Evolutionary conservation across 2,888 invertebrate species (phyloP).

Genomic region (Nemotelus pantherinus): DNA sequence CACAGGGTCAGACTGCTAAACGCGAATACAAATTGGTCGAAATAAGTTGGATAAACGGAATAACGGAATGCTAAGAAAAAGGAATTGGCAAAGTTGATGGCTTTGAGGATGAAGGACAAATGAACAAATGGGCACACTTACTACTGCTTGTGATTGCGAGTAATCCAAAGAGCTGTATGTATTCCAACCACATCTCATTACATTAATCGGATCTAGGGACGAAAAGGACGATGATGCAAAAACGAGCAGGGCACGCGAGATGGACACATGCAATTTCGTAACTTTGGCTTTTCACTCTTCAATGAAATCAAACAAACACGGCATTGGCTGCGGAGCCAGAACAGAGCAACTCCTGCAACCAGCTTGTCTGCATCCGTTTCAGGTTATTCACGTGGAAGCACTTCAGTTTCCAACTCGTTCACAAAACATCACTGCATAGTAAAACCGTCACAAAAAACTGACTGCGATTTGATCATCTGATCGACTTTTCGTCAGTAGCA

Average conservation of each 20-base stretch:
- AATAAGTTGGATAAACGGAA: conserved; percentile 21
- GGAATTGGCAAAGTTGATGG: not conserved
- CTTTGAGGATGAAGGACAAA: not conserved
- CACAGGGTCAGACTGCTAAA: conserved; percentile 1
- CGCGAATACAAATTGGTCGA: conserved; percentile 28
- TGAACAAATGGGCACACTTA: conserved; percentile 48
- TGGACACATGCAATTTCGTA: conserved; percentile 15
- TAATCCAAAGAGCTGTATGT: conserved; percentile 64
- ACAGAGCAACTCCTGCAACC: not conserved
- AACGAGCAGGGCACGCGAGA: not conserved
- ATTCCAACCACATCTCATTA: conserved; percentile 65
- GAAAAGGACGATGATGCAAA: conserved; percentile 16
- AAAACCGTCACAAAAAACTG: too few relatives aligned
- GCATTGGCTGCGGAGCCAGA: not conserved
- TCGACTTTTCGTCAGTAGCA: too few relatives aligned
- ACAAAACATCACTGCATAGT: too few relatives aligned
- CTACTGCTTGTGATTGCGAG: conserved; percentile 54
- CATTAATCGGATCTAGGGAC: conserved; percentile 47
- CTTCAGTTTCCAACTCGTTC: too few relatives aligned
- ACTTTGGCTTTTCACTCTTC: conserved; percentile 1
- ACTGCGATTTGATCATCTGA: too few relatives aligned
- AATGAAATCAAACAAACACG: not conserved
- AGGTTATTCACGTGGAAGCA: too few relatives aligned
- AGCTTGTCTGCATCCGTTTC: too few relatives aligned
- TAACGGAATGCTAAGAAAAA: not conserved